Percentiles rank a stretch among this genome's conserved stretches.
These are phyloP conservation scores for Hyles vespertilio DNA, from an alignment of 1,140 invertebrate species.

Conservation along the genomic window DNA sequence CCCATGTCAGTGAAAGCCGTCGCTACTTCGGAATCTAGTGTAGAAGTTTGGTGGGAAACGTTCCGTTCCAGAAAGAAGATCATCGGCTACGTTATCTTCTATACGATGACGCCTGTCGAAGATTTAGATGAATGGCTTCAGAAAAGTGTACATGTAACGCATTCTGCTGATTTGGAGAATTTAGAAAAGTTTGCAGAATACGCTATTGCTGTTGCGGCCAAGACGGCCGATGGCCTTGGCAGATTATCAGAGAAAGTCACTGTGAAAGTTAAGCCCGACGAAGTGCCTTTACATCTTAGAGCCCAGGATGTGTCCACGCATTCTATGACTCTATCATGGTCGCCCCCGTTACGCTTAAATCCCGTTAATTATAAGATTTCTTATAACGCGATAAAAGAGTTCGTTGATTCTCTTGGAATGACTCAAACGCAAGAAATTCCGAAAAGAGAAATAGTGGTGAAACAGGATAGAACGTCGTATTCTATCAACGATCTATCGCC, in stretches of 20 bases:
- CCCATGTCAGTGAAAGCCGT: constrained; percentile 94
- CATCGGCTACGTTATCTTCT: constrained; percentile 94
- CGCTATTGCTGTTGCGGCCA: constrained; percentile 92
- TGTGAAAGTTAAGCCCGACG: constrained; percentile 93
- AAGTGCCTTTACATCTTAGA: constrained; percentile 91
- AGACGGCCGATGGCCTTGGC: constrained; percentile 84
- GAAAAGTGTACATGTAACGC: constrained; percentile 89
- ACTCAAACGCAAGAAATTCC: constrained; percentile 91
- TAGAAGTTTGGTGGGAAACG: constrained; percentile 97
- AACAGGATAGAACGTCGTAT: constrained; percentile 81
- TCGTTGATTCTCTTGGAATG: constrained; percentile 94
- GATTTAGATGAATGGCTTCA: constrained; percentile 94
- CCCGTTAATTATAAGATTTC: constrained; percentile 94
- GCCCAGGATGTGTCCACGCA: constrained; percentile 93
- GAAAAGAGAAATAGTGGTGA: constrained; percentile 82
- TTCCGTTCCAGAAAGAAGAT: constrained; percentile 91
- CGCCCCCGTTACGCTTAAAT: constrained; percentile 92
- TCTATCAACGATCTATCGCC: constrained; percentile 93
- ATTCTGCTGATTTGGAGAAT: constrained; percentile 92
- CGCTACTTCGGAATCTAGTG: constrained; percentile 92
- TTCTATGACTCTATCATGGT: constrained; percentile 94
- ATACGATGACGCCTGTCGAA: constrained; percentile 93
- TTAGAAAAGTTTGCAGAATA: constrained; percentile 95
- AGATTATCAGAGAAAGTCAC: constrained; percentile 86
- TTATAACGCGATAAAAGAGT: constrained; percentile 95